Evolutionary conservation across 2,797 vertebrate genomes (phyloP).

Genomic region (Loris lydekkerianus): DNA sequence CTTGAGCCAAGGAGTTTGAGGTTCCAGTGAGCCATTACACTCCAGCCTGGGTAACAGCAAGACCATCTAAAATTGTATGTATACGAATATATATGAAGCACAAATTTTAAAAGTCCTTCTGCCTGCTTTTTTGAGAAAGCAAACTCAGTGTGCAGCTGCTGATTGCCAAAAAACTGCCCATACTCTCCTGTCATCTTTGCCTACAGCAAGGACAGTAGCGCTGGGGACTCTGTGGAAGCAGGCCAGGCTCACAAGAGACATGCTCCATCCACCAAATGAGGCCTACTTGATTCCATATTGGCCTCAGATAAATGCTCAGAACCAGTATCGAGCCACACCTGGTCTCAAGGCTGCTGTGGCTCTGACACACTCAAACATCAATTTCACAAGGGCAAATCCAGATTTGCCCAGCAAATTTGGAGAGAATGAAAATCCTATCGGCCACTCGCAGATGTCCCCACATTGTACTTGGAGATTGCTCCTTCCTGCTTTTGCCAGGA

Average conservation of each 20-base stretch:
- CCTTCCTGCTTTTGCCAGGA: not conserved
- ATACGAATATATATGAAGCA: too few relatives aligned
- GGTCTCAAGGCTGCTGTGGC: not conserved
- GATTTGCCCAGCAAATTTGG: fast-evolving
- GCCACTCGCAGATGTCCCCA: not conserved
- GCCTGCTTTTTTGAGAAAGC: not conserved
- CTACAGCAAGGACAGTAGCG: not conserved
- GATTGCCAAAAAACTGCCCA: not conserved
- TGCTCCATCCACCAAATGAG: too few relatives aligned
- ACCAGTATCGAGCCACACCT: not conserved
- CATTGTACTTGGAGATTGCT: too few relatives aligned
- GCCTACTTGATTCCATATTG: not conserved
- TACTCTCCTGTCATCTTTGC: not conserved
- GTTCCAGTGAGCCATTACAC: not conserved
- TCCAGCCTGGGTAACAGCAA: not conserved
- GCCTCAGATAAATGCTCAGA: not conserved
- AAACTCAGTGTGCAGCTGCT: not conserved
- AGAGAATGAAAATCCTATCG: not conserved
- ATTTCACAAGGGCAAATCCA: not conserved
- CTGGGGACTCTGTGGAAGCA: not conserved
- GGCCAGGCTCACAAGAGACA: not conserved
- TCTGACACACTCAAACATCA: not conserved
- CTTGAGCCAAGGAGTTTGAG: not conserved
- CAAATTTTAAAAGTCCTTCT: not conserved
- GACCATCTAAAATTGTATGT: not conserved